Evolutionary conservation across 2,888 invertebrate species (phyloP), one percentile per base, ranked within the genome.

Genomic region (Drosophila mimetica): DNA sequence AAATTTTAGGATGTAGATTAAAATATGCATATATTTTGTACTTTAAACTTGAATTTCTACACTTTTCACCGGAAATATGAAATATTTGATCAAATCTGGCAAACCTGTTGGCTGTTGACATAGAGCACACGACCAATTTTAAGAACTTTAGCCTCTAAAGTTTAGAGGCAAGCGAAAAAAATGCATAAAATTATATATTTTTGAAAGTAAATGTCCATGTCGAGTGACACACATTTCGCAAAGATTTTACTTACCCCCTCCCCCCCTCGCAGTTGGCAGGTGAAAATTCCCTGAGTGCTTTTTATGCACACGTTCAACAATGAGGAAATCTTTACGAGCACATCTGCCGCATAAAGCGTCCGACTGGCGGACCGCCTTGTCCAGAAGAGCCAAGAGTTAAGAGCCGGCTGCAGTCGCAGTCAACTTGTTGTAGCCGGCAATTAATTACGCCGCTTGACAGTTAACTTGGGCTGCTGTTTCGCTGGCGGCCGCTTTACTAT

Each of bases 241-340:
- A 72, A 36, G 63, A 44, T 61, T 63, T 50, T 25, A 81, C 74
- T 84, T 79, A 75, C 80, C 75, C 76, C 77, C 69, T 65, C 9
- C 76, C 80, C 75, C 76, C 77, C 69, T 65, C 9, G n/a, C 41
- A n/a, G 4, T 13, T 22, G 41, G 3, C 7, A 66, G 51, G 64
- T 65, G 71, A 54, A 72, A 65, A 72, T 57, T 76, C 78, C 67
- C 76, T 47, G 74, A 85, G 83, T 86, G 80, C 80, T 84, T 84
- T 70, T 86, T 84, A 86, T 84, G 85, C 87, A 79, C 85, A 86
- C 79, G 84, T 79, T 67, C 76, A 76, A 76, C 85, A 86, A 84
- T 84, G 85, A 79, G 84, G 86, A 79, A 84, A 84, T 84, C 86
- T 86, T 84, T 84, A 86, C 85, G 86, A 84, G 85, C 85, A 77